Base-by-base conservation (phyloP, 2,113 vertebrate genomes). In the Pogonocichla stellata region DNA sequence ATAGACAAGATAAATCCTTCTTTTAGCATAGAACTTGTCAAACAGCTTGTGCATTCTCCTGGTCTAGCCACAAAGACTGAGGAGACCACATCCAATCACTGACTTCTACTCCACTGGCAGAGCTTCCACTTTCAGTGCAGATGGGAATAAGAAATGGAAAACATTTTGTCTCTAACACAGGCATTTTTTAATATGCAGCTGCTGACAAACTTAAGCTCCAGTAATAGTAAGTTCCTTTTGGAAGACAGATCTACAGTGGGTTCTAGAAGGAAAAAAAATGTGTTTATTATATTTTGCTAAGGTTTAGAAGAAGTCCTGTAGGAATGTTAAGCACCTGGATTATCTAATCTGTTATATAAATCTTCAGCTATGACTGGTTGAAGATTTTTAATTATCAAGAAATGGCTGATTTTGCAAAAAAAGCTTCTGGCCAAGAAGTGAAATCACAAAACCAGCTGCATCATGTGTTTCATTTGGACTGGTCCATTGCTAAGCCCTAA, bases 151-250 rank as follows among this genome's bases (percentile, higher is more conserved):
- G 81, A 92, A 89, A 80, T 72, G 58, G 50, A 79, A 90, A 95
- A 31, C 34, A 72, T 43, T 95, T 89, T 88, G 24, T 77, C 33
- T 91, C 26, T 34, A 71, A 57, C n/a, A 45, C 58, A 89, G 70
- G 66, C 60, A 75, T 71, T 93, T 95, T 91, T 92, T 90, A 83
- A 90, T 94, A 81, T 80, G 58, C 29, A 87, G 28, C 70, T 91
- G 36, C n/a, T 94, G 73, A 61, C 70, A 81, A 89, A 92, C 36
- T 31, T 95, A 81, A 93, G 28, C 66, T 94, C 23, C 85, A 61
- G 57, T 61, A 94, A 72, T 10, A 62, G 9, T 48, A 57, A 72
- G 29, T 54, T 87, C 50, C 23, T 72, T 81, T 91, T 77, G 57
- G 58, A 92, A 87, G 65, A 42, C 36, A 72, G 11, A 53, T 57